These are phyloP conservation scores for Emmelina monodactyla DNA, from an alignment of 2,888 invertebrate genomes.

Conservation along the genomic window DNA sequence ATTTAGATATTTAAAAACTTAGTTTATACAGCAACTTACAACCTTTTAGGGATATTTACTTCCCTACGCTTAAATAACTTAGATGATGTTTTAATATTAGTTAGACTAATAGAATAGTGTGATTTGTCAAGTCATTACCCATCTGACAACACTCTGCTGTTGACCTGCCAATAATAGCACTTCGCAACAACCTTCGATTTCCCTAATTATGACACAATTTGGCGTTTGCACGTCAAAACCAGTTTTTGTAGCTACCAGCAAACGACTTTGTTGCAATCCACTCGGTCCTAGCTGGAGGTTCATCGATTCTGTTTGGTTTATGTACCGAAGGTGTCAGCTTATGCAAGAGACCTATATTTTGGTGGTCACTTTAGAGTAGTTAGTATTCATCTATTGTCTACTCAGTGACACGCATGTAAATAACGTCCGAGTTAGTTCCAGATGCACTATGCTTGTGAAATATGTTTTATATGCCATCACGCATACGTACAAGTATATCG, in stretches of 20 bases:
- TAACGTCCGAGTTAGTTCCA: too few relatives aligned
- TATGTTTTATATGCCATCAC: too few relatives aligned
- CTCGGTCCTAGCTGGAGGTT: background rate
- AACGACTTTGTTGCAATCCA: constrained; percentile 1
- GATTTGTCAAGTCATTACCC: too few relatives aligned
- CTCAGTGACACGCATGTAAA: background rate
- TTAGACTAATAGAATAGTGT: too few relatives aligned
- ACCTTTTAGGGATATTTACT: too few relatives aligned
- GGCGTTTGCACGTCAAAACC: constrained; percentile 36
- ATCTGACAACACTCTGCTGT: background rate
- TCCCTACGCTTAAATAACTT: too few relatives aligned
- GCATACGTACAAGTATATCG: too few relatives aligned
- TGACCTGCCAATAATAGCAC: too few relatives aligned
- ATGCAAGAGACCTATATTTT: constrained; percentile 25
- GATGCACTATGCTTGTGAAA: too few relatives aligned
- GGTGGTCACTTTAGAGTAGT: constrained; percentile 19
- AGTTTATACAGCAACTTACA: too few relatives aligned
- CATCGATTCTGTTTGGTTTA: background rate
- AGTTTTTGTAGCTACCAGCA: constrained; percentile 1
- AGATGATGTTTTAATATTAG: too few relatives aligned
- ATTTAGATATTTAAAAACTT: too few relatives aligned
- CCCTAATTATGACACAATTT: constrained; percentile 39
- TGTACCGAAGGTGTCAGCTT: constrained; percentile 15
- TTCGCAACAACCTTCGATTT: constrained; percentile 42
- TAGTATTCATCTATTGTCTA: constrained; percentile 19